Base-by-base conservation (phyloP, 2,113 vertebrate species). In the Poicephalus meyeri region DNA sequence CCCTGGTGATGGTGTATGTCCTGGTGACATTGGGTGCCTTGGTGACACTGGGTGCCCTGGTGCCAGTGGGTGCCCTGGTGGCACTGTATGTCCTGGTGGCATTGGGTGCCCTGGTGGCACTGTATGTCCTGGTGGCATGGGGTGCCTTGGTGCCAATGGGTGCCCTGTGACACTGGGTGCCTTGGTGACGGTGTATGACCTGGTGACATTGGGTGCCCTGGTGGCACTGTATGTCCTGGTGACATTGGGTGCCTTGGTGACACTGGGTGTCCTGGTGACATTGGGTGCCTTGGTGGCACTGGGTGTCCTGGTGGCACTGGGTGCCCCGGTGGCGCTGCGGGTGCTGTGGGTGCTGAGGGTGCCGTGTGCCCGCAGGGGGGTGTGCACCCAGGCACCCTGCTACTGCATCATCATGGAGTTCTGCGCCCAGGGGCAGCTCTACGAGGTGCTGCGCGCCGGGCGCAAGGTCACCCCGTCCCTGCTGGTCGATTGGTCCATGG, bases 401-500 rank as follows among this genome's bases (percentile, higher is more conserved):
- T 99, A 99, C 97, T 99, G 99, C 97, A 99, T 99, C 98, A 98
- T 99, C 95, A 99, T 99, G 99, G 99, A 99, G 98, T 99, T 99
- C 98, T 99, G 99, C 86, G 99, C 99, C 80, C 99, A 99, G 98
- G 99, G 99, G 16, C 99, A 99, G 97, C 98, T 99, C n/a, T 99
- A 99, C 18, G 99, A 99, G 97, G 99, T 99, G 74, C 98, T 99
- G 92, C 97, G 99, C n/a, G 99, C 99, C 6, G 99, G 99, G 76
- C 98, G 99, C 72, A 99, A 99, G 92, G 99, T 99, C 97, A 99
- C 99, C 1, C 99, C 99, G 0, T 99, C 99, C 8, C 98, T 99
- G 66, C 98, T 99, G 68, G 99, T 99, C 55, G 99, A 99, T 97
- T 99, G 99, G 99, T 99, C 99, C 96, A 99, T 99, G 99, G 99